Base-by-base conservation (phyloP, 1,140 invertebrate species). In the Zaprionus davidi region DNA sequence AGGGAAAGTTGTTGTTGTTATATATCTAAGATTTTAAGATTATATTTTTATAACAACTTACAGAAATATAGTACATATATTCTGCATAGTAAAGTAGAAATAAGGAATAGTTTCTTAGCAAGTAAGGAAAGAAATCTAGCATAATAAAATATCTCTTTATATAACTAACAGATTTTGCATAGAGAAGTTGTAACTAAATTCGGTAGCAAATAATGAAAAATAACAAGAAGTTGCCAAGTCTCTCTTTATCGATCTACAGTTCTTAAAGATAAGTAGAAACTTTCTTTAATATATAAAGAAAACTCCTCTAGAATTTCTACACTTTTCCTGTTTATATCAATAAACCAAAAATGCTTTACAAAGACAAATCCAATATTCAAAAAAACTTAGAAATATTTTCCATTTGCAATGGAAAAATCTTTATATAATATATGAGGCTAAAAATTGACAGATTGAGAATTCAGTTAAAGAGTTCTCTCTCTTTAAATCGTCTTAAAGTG, bases 401-500 rank as follows among this genome's bases (percentile, higher is more conserved):
- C 9, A 34, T 11, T 34, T 34, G 0, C 31, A 9, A 11, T 34
- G 0, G 31, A 34, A 41, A 44, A 44, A 9, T 17, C 41, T 7
- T 2, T 46, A 44, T 41, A 15, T 46, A 20, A 44, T 41, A 15
- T 46, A 20, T n/a, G 7, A 46, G 5, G 15, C 38, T 7, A 17
- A 44, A 44, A 44, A 2, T 7, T 6, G 41, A n/a, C 41, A 7
- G 2, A n/a, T n/a, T 7, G n/a, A 44, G 5, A 17, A 17, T 17
- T n/a, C n/a, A n/a, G 5, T 7, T 9, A n/a, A 7, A 20, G 7
- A 44, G n/a, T 41, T 60, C 2, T 53, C 46, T 1, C 46, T 24
- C 20, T 66, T 36, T 7, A 12, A 65, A 34, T n/a, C 55, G 12
- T 31, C n/a, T 24, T 49, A 9, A 55, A 63, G 49, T 66, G 22